These are phyloP conservation scores for Amiota communis DNA, from an alignment of 2,888 invertebrate genomes.

Conservation along the genomic window DNA sequence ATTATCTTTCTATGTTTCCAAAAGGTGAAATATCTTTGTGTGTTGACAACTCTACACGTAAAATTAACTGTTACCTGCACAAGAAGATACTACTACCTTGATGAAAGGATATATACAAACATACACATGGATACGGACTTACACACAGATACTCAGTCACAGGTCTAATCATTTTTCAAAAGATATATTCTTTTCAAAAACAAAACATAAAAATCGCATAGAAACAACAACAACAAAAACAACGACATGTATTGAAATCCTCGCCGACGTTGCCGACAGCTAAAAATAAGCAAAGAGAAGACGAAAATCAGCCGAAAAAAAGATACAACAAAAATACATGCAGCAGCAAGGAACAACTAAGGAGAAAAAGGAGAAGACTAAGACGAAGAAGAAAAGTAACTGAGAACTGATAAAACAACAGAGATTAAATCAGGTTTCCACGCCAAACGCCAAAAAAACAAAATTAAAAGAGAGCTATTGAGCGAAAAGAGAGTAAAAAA, in stretches of 20 bases:
- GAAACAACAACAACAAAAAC: conserved; percentile 55
- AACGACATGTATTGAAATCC: conserved; percentile 50
- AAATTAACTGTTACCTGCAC: conserved; percentile 66
- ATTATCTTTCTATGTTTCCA: conserved; percentile 50
- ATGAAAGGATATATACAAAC: conserved; percentile 3
- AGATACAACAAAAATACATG: conserved; percentile 35
- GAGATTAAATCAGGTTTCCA: conserved; percentile 66
- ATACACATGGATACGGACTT: background rate
- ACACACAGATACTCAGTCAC: conserved; percentile 22
- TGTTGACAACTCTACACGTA: conserved; percentile 56
- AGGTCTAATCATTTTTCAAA: conserved; percentile 16
- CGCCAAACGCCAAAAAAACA: conserved; percentile 30
- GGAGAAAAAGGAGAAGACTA: background rate
- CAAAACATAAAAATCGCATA: conserved; percentile 28
- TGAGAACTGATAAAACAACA: conserved; percentile 21
- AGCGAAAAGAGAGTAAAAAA: no score
- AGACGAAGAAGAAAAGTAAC: conserved; percentile 51
- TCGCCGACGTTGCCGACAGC: conserved; percentile 41
- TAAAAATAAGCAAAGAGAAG: background rate
- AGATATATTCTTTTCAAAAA: background rate
- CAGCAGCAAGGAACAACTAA: conserved; percentile 28
- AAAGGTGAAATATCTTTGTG: conserved; percentile 31
- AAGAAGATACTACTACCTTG: conserved; percentile 26
- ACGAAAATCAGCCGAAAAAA: no score
- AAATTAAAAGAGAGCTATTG: background rate